phyloP scores from a whole-genome alignment of 2,888 invertebrate species.

The Parochlus steinenii region DNA sequence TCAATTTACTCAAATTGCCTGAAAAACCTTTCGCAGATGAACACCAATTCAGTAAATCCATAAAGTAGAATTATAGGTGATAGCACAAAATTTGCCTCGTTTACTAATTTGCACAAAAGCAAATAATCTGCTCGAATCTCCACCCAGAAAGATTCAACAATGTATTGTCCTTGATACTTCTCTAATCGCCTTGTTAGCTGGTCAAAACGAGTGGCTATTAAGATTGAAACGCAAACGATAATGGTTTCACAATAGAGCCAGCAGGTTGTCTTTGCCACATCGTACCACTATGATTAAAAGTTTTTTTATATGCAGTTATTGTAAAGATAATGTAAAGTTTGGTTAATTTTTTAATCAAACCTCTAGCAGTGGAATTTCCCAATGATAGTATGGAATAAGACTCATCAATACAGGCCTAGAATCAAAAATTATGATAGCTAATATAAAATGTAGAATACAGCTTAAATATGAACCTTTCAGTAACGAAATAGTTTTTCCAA shows the following conservation, averaged over 20 bases:
- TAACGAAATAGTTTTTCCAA: constrained; percentile 3
- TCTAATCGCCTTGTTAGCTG: constrained; percentile 10
- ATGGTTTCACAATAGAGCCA: constrained; percentile 9
- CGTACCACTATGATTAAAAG: no score
- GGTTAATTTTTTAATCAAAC: no score
- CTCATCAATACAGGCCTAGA: no score
- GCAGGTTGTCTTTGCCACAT: constrained; percentile 4
- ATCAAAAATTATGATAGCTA: no score
- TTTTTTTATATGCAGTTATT: no score
- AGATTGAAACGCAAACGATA: background rate
- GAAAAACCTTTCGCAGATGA: constrained; percentile 8
- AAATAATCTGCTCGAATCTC: constrained; percentile 9
- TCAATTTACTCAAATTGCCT: constrained; percentile 6
- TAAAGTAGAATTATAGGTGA: constrained; percentile 9
- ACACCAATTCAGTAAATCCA: constrained; percentile 5
- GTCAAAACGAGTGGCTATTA: constrained; percentile 2
- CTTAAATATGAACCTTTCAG: no score
- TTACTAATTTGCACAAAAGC: constrained; percentile 1
- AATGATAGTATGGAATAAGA: constrained; percentile 2
- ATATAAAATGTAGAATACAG: no score
- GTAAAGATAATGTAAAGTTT: no score
- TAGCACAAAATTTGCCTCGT: background rate
- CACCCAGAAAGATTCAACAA: constrained; percentile 9
- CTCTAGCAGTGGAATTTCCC: constrained; percentile 4
- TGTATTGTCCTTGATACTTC: background rate